Conservation (phyloP, 2,888 invertebrate genomes). For the Labia minor region DNA sequence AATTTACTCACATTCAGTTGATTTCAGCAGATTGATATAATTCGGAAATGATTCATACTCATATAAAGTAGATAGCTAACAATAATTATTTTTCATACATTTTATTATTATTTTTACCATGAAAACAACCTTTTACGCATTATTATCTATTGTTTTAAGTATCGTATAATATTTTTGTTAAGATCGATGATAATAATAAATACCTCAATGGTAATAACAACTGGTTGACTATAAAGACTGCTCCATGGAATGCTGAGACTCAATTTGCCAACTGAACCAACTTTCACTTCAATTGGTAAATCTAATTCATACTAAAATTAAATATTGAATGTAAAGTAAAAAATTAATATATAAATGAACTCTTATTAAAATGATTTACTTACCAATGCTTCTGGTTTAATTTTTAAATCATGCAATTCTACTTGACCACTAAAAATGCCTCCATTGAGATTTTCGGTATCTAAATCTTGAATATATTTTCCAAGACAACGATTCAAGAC, state of each 20-base stretch:
- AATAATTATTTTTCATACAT: too few relatives aligned
- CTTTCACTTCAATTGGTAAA: constrained; percentile 69
- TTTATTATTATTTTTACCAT: too few relatives aligned
- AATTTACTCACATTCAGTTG: too few relatives aligned
- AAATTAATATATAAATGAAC: constrained; percentile 13
- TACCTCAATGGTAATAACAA: constrained; percentile 57
- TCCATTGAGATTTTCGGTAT: constrained; percentile 71
- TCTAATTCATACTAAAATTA: constrained; percentile 67
- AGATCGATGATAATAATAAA: too few relatives aligned
- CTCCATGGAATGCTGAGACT: constrained; percentile 69
- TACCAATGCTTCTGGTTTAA: constrained; percentile 73
- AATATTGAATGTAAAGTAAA: too few relatives aligned
- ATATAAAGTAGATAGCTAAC: too few relatives aligned
- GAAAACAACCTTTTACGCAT: too few relatives aligned
- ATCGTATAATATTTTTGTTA: too few relatives aligned
- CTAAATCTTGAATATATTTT: constrained; percentile 70
- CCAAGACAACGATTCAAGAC: constrained; percentile 69
- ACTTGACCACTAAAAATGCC: constrained; percentile 75
- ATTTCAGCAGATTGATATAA: too few relatives aligned
- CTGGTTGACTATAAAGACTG: constrained; percentile 60
- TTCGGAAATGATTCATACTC: too few relatives aligned
- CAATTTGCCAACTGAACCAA: constrained; percentile 66
- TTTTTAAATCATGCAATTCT: constrained; percentile 61
- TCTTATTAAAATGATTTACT: constrained; percentile 32
- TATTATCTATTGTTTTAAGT: too few relatives aligned